Conservation (phyloP, 2,888 invertebrate species). For the Aphodius granarius region DNA sequence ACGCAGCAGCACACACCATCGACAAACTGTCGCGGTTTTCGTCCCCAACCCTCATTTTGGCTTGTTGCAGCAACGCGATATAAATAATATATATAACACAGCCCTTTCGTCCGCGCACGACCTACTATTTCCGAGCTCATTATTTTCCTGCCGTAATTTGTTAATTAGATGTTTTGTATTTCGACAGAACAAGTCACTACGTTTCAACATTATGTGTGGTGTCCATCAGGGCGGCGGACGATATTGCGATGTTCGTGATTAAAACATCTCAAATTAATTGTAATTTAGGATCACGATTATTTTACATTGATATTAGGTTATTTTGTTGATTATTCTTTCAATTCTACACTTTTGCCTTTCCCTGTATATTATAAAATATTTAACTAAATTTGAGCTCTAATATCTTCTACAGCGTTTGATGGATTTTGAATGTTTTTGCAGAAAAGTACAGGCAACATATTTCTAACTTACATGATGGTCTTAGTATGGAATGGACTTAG, state of each 20-base stretch:
- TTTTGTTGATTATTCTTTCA: too few relatives aligned
- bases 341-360: too few relatives aligned
- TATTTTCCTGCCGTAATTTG: slow-evolving; percentile 6
- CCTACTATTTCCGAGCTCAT: neutral
- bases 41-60: neutral
- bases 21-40: neutral
- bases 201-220: neutral
- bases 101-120: neutral
- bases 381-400: too few relatives aligned
- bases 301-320: too few relatives aligned
- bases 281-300: neutral
- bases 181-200: neutral
- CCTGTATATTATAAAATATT: too few relatives aligned
- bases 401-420: too few relatives aligned
- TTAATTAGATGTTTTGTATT: slow-evolving; percentile 10
- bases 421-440: too few relatives aligned
- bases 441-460: too few relatives aligned
- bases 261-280: neutral
- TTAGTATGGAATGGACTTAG: too few relatives aligned
- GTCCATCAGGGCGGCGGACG: neutral
- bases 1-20: neutral
- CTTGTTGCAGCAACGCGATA: neutral
- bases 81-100: neutral
- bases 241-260: neutral
- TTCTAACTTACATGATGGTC: too few relatives aligned